These are phyloP conservation scores for Athalia cordata DNA, from an alignment of 2,888 invertebrate species.

Conservation along the genomic window DNA sequence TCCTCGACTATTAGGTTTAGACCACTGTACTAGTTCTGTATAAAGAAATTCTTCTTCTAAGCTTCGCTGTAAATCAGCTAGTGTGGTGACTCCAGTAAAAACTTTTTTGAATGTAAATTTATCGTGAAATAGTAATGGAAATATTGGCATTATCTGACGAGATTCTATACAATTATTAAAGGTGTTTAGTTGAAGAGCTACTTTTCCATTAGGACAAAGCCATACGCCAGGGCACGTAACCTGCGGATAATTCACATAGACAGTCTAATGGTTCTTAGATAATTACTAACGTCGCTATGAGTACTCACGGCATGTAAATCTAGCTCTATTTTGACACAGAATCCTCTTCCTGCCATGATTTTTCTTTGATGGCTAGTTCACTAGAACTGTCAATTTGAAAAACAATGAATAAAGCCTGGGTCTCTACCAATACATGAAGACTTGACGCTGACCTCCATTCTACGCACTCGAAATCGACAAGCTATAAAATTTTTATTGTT, in stretches of 20 bases:
- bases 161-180: constrained; percentile 84
- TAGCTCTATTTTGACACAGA: constrained; percentile 66
- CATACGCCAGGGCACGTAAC: constrained; percentile 91
- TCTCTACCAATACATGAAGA: constrained; percentile 17
- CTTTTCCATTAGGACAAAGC: constrained; percentile 87
- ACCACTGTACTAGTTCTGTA: constrained; percentile 81
- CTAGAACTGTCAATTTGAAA: constrained; percentile 31
- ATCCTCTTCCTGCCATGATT: constrained; percentile 68
- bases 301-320: constrained; percentile 69
- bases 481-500: constrained; percentile 23
- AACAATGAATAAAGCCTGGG: constrained; percentile 18
- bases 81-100: constrained; percentile 71
- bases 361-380: constrained; percentile 5
- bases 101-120: constrained; percentile 83
- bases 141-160: constrained; percentile 79
- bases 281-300: constrained; percentile 1
- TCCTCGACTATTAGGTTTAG: constrained; percentile 66
- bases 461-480: neutral
- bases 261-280: neutral
- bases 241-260: constrained; percentile 69
- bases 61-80: constrained; percentile 73
- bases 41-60: constrained; percentile 79
- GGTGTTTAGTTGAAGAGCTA: constrained; percentile 82
- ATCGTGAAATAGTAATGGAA: constrained; percentile 84
- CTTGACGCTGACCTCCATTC: constrained; percentile 35